Evolutionary conservation across 2,888 invertebrate genomes (phyloP), one percentile per base, ranked within the genome.

Genomic region (Cheilosia urbana): DNA sequence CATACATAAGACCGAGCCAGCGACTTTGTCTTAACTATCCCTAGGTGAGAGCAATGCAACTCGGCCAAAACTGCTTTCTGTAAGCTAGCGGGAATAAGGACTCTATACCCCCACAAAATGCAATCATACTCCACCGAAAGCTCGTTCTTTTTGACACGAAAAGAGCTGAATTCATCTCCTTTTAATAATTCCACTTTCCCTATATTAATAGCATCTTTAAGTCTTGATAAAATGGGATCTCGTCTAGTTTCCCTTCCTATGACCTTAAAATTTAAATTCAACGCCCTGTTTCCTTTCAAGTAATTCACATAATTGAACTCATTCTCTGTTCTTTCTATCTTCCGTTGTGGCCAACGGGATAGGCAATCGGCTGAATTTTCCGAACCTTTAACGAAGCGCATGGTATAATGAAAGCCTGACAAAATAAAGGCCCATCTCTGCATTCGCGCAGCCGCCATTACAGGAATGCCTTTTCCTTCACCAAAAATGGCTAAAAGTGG

Each of bases 381-480:
- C n/a, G 21, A 21, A 15, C 63, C 63, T 30, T 63, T 63, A 7
- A 63, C 13, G 24, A 63, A 47, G 13, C 47, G 30, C 42, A 73
- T 37, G 13, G 30, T 24, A 19, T 66, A 66, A 49, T 40, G 40
- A 21, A 66, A 51, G 11, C 53, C 68, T 15, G 62, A 69, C 0
- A 68, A 17, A 34, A 77, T 53, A 6, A 77, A 34, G n/a, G 51
- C 37, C 68, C 49, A 78, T 17, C 68, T 45, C 34, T 78, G 77
- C 47, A 63, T 69, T 3, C 57, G 37, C 11, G 63, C 63, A 51
- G 84, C 34, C 55, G 83, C 65, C 78, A 87, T 76, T 13, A 69
- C 47, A 9, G 84, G 79, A 17, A 83, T 75, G 1, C 83, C 87
- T 66, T 87, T 83, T 24, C 40, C 17, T 75, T n/a, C 73, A 7